A percentile compares a stretch with the other conserved stretches of the same genome.
phyloP scores from a whole-genome alignment of 2,113 vertebrate genomes.

The Nycticorax nycticorax region DNA sequence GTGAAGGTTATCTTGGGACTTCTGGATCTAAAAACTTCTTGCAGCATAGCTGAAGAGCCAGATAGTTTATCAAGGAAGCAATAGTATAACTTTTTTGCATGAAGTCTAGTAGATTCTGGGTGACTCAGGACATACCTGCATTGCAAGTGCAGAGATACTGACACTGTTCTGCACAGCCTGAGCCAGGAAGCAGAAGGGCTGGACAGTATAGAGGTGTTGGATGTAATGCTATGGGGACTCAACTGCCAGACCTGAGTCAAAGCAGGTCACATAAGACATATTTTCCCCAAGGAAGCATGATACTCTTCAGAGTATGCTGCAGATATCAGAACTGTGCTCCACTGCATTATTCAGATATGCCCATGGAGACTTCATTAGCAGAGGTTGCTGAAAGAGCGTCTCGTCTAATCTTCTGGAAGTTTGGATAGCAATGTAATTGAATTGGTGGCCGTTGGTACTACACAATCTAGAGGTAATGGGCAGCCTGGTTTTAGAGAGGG shows the following conservation, averaged over 20 bases:
- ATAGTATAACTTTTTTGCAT: neutral
- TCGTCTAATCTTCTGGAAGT: neutral
- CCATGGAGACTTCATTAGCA: neutral
- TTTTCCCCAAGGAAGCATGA: neutral
- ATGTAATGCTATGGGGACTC: neutral
- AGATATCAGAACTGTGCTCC: neutral
- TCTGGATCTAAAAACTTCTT: neutral
- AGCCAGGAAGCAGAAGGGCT: neutral
- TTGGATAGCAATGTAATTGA: neutral
- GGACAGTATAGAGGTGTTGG: neutral
- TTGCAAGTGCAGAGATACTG: neutral
- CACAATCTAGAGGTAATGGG: neutral
- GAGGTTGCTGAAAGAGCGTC: neutral
- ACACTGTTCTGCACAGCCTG: neutral
- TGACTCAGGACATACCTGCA: fast-evolving
- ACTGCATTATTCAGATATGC: neutral
- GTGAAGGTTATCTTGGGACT: neutral
- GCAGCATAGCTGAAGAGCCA: neutral
- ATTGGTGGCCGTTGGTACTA: neutral
- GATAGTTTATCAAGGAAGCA: neutral
- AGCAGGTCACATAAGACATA: neutral
- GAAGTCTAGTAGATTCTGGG: neutral
- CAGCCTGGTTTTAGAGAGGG: neutral
- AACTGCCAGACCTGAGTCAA: neutral
- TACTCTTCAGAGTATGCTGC: fast-evolving